A percentile compares a stretch with the other conserved stretches of the same genome.
Evolutionary conservation across 2,113 vertebrate genomes (phyloP).

Genomic region (Prunella fulvescens): DNA sequence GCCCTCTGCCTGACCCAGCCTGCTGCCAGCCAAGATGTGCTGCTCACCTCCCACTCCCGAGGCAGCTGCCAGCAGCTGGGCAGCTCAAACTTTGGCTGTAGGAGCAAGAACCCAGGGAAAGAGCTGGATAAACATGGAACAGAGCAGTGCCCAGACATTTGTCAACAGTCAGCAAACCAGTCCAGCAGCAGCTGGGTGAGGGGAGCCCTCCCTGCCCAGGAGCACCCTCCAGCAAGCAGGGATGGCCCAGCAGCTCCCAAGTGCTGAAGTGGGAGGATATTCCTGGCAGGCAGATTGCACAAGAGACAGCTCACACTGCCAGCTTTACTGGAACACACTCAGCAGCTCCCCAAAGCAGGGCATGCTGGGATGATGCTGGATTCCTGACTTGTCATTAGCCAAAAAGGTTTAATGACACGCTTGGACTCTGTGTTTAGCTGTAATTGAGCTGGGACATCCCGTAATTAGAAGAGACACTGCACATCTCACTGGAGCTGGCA

Average conservation of each 20-base stretch:
- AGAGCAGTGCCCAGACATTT: not conserved
- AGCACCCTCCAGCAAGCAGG: not conserved
- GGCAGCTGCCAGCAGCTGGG: not conserved
- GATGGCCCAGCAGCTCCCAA: not conserved
- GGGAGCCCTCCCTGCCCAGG: not conserved
- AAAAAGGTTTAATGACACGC: not conserved
- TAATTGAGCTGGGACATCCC: constrained; percentile 12
- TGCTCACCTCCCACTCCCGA: not conserved
- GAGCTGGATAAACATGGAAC: not conserved
- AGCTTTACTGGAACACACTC: constrained; percentile 17
- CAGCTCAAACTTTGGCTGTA: rapidly evolving
- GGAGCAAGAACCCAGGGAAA: not conserved
- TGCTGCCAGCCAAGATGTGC: not conserved
- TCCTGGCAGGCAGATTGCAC: constrained; percentile 45
- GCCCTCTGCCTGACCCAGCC: not conserved
- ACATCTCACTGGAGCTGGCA: not conserved
- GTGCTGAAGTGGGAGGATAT: not conserved
- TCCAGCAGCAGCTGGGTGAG: not conserved
- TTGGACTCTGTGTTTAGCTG: constrained; percentile 2
- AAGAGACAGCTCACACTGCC: not conserved
- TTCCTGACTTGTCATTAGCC: constrained; percentile 28
- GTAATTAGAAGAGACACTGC: not conserved
- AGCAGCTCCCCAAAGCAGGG: not conserved
- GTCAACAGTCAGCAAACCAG: not conserved
- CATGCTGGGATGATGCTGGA: not conserved